phyloP scores from a whole-genome alignment of 2,888 invertebrate genomes.

The Caenorhabditis uteleia region DNA sequence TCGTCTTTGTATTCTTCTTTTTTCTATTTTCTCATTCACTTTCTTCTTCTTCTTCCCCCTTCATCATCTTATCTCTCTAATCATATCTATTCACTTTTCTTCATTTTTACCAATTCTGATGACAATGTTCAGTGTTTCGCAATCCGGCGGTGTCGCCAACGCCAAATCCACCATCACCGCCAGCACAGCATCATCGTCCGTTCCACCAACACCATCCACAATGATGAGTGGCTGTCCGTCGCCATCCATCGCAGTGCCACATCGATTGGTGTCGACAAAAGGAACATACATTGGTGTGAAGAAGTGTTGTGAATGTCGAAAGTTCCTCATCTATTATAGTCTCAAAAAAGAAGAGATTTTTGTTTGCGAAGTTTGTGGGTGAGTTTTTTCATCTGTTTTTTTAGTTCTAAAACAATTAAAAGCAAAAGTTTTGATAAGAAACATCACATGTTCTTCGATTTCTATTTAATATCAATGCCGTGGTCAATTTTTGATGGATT shows the following conservation, averaged over 20 bases:
- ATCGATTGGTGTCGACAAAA: constrained; percentile 14
- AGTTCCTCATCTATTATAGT: constrained; percentile 10
- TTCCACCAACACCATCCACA: constrained; percentile 1
- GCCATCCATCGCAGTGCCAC: constrained; percentile 2
- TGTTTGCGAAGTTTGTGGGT: constrained; percentile 36
- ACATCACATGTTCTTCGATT: too few species aligned
- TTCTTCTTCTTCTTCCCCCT: neutral
- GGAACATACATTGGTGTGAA: constrained; percentile 14
- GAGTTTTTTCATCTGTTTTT: constrained; percentile 11
- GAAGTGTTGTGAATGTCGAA: constrained; percentile 14
- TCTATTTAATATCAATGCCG: neutral
- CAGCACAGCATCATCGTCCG: constrained; percentile 2
- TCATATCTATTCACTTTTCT: constrained; percentile 7
- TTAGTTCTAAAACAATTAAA: neutral
- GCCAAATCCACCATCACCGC: neutral
- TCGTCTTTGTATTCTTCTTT: neutral
- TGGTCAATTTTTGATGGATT: neutral
- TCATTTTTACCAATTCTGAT: constrained; percentile 9
- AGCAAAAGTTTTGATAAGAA: neutral
- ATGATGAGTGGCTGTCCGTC: too few species aligned
- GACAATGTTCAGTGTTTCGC: constrained; percentile 30
- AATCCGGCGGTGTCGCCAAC: constrained; percentile 8
- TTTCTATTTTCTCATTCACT: neutral
- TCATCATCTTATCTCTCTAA: neutral
- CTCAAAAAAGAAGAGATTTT: constrained; percentile 24